Evolutionary conservation across 2,797 vertebrate genomes (phyloP), one percentile per base, ranked within the genome.

Genomic region (Myotis findleyi): DNA sequence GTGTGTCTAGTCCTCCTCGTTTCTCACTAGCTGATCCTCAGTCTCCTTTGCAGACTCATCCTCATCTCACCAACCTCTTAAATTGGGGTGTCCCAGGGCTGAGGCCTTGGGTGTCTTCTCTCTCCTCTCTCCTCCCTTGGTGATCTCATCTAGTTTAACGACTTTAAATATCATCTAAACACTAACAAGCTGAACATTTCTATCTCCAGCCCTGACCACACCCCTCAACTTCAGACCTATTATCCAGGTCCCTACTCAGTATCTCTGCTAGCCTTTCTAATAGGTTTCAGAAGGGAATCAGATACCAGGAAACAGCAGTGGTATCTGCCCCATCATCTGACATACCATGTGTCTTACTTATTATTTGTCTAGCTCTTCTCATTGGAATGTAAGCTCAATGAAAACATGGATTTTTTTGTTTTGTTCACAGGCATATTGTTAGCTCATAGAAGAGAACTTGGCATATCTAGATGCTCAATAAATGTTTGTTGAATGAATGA

Each of bases 101-200:
- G 44, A 87, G 64, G 59, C 38, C 12, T 71, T 81, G 68, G 82
- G 79, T 76, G 36, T 88, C 30, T 90, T 73, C 33, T 89, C 66
- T 81, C 20, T 76, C 36, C 44, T 80, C 20, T 88, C n/a, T 33
- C 9, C 9, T 94, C 51, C 38, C 25, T 83, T 55, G 36, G 38
- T 96, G 89, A 95, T 64, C 69, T 96, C 91, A 95, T 92, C 38
- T 71, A 41, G 62, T 95, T 72, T 92, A 73, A 89, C 93, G 91
- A 92, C 82, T 91, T 95, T 93, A 81, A 94, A 94, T 81, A 68
- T 0, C 21, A 83, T 95, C 68, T 89, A 76, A 95, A 93, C 14
- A 93, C 57, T 41, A 88, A 86, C 21, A 92, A 92, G 68, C 68
- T 83, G 49, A 87, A 84, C 69, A 64, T 87, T 91, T 81, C 11